Conservation (phyloP, 2,113 vertebrate genomes). For the Prionailurus bengalensis region DNA sequence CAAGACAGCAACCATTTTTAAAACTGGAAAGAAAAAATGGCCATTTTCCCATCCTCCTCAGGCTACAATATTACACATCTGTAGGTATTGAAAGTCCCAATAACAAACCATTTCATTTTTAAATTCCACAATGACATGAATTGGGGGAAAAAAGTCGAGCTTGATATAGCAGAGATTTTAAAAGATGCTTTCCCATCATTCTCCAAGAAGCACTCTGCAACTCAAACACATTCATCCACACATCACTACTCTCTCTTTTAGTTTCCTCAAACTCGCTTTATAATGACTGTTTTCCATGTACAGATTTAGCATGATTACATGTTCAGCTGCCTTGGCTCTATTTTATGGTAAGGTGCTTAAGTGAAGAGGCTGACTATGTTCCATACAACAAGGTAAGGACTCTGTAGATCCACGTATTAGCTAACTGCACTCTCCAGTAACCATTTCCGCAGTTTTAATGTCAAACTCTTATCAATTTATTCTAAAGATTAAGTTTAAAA, state of each 20-base stretch:
- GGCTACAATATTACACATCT: neutral
- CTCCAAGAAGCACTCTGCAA: conserved; percentile 22
- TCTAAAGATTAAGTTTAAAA: conserved; percentile 53
- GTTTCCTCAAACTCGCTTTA: neutral
- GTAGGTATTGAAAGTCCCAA: neutral
- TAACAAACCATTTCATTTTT: conserved; percentile 51
- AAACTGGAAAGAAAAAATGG: conserved; percentile 51
- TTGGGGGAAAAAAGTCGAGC: neutral
- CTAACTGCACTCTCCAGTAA: neutral
- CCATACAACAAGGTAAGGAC: neutral
- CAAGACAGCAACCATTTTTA: neutral
- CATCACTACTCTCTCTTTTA: neutral
- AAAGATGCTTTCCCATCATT: conserved; percentile 21
- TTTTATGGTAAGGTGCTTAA: conserved; percentile 33
- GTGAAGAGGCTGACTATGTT: neutral
- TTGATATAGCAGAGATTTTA: conserved; percentile 13
- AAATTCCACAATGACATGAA: conserved; percentile 30
- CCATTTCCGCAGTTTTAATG: neutral
- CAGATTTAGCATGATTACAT: conserved; percentile 57
- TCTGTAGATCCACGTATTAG: neutral
- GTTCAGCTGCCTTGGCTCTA: conserved; percentile 6
- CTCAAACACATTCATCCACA: neutral
- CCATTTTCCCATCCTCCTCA: neutral
- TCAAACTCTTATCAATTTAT: conserved; percentile 40
- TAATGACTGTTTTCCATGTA: conserved; percentile 66